Base-by-base conservation (phyloP, 2,888 invertebrate genomes). In the Charanyca ferruginea region DNA sequence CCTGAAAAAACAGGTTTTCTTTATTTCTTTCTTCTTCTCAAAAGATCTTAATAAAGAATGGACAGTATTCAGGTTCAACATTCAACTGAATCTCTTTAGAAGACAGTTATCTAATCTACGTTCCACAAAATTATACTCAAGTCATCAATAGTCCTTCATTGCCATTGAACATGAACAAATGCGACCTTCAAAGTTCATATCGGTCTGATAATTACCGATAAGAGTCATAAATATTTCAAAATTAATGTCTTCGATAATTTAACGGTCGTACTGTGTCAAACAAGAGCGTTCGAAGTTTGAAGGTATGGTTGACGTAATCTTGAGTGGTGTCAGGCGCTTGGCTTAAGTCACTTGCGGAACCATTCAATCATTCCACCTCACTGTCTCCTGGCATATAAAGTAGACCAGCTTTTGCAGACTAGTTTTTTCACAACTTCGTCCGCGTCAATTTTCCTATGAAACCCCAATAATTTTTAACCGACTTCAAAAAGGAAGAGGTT, bases 161-260 rank as follows among this genome's bases (percentile, higher is more conserved):
- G 42, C 22, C 44, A 62, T 54, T 20, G 49, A 57, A 47, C 61
- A 38, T 48, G 60, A 63, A 59, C 47, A 53, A 41, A 38, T 35
- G 13, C 28, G 35, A 62, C 47, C 54, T 58, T 77, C 47, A 52
- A 48, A 48, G 45, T 49, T 66, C 58, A 32, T 57, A 51, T 54
- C 35, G 23, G n/a, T n/a, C 44, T 22, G 48, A 73, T 59, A 49
- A 49, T 72, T 28, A 22, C 25, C 32, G 25, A 42, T 61, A 63
- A 65, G 52, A 18, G 41, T 25, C 41, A 62, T 62, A 66, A 51
- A 73, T 65, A 64, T 73, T 73, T 62, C 32, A 48, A 48, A 61
- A 52, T 76, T 22, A 42, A 49, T 58, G 47, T 45, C 53, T 35
- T 8, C 49, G 41, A 44, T 49, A 77, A 57, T 54, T 48, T 55